Evolutionary conservation across 2,888 invertebrate species (phyloP), one percentile per base, ranked within the genome.

Genomic region (Oscheius sp.): DNA sequence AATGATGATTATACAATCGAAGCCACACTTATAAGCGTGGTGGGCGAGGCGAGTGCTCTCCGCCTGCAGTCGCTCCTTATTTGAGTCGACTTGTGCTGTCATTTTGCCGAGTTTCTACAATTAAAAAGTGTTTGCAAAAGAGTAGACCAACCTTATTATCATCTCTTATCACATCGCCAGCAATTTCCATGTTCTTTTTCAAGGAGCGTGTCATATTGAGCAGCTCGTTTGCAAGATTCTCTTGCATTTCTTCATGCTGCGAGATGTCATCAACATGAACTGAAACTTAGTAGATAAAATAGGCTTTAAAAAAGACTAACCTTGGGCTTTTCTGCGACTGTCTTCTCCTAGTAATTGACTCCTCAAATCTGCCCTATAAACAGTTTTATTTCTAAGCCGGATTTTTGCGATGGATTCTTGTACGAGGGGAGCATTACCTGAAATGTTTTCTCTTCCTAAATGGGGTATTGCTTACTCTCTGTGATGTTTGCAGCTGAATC

Each of bases 221-320:
- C 93, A 97, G 94, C 84, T 96, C 94, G 82, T 95, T 93, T 0
- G 96, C 94, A 27, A 96, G 92, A 87, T 93, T 93, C 84, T 94
- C 94, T 86, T 96, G 96, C 88, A 93, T 91, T 77, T 92, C 91
- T 84, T 93, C 92, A 86, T 96, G 94, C 87, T 93, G 92, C 85
- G 93, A 92, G 65, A 96, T 89, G 12, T 94, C 88, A 29, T 92
- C 91, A 86, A 94, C 93, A 74, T 63, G 69, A 52, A 61, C 70
- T 70, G 45, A 55, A 65, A 69, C n/a, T 20, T 3, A 48, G 15
- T n/a, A 27, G 20, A 20, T 20, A 58, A 29, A 23, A 27, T 23
- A 33, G 31, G 6, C n/a, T 12, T 10, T 29, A 3, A 45, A n/a
- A 0, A 20, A 29, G 31, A 23, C 17, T 6, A 27, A 68, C 69